These are phyloP conservation scores for Ramphastos sulfuratus DNA, from an alignment of 2,113 vertebrate species.

Conservation along the genomic window DNA sequence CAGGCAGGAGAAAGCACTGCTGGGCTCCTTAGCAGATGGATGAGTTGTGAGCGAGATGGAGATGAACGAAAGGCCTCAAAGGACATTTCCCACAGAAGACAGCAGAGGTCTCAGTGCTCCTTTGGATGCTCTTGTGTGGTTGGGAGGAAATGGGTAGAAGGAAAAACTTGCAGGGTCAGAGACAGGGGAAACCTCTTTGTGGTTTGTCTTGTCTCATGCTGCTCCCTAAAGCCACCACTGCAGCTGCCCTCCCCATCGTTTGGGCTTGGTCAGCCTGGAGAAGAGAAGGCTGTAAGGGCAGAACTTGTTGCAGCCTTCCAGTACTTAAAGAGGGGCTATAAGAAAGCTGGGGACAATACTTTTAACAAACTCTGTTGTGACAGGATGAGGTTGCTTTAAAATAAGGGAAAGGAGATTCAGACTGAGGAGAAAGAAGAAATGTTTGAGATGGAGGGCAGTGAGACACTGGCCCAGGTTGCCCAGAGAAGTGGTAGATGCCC, in stretches of 20 bases:
- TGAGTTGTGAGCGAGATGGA: accelerated
- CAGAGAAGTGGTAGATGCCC: neutral
- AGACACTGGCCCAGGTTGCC: neutral
- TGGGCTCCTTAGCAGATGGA: neutral
- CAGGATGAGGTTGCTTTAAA: neutral
- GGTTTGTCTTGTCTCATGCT: neutral
- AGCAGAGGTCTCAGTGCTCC: neutral
- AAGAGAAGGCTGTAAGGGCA: neutral
- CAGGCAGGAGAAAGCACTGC: neutral
- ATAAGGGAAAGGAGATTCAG: neutral
- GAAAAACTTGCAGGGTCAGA: neutral
- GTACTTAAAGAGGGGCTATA: neutral
- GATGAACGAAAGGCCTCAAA: neutral
- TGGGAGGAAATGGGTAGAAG: neutral
- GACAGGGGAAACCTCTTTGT: neutral
- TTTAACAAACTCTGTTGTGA: neutral
- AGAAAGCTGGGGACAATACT: neutral
- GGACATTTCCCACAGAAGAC: neutral
- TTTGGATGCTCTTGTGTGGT: accelerated
- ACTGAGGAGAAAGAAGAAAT: neutral
- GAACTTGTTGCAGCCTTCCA: neutral
- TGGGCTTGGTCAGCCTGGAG: neutral
- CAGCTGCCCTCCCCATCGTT: neutral
- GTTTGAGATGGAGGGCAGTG: neutral
- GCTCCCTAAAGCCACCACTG: neutral